Percentiles rank a stretch among this genome's conserved stretches.
Evolutionary conservation across 2,888 invertebrate genomes (phyloP).

Genomic region (Trilocha varians): DNA sequence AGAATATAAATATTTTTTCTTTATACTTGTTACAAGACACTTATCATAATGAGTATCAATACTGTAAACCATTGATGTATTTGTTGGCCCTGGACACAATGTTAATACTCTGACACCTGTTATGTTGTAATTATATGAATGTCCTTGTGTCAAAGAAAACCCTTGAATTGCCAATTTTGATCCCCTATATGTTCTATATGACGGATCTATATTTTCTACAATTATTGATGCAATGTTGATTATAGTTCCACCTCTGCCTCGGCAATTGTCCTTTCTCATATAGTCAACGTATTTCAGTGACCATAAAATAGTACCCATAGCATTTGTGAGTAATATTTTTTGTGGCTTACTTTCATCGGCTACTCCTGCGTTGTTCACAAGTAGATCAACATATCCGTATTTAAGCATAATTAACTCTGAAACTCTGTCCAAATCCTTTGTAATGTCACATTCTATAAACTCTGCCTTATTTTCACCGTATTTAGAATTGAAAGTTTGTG

Average conservation of each 20-base stretch:
- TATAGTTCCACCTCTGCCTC: conserved; percentile 69
- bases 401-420: conserved; percentile 23
- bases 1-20: too few species aligned
- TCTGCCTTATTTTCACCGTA: conserved; percentile 46
- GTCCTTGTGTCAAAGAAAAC: conserved; percentile 45
- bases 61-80: conserved; percentile 13
- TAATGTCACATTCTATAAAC: conserved; percentile 61
- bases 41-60: too few species aligned
- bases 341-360: conserved; percentile 10
- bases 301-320: conserved; percentile 23
- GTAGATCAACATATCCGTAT: conserved; percentile 36
- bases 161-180: conserved; percentile 68
- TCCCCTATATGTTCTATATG: conserved; percentile 66
- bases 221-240: conserved; percentile 74
- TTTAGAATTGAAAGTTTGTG: conserved; percentile 38
- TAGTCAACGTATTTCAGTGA: conserved; percentile 59
- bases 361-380: conserved; percentile 48
- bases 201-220: conserved; percentile 54
- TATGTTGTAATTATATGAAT: conserved; percentile 35
- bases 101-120: conserved; percentile 51
- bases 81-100: conserved; percentile 50
- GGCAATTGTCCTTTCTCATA: conserved; percentile 59
- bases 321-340: conserved; percentile 27
- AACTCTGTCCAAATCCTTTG: conserved; percentile 35
- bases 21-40: too few species aligned